Evolutionary conservation across 1,140 invertebrate genomes (phyloP).

Genomic region (Trypoxylus dichotomus): DNA sequence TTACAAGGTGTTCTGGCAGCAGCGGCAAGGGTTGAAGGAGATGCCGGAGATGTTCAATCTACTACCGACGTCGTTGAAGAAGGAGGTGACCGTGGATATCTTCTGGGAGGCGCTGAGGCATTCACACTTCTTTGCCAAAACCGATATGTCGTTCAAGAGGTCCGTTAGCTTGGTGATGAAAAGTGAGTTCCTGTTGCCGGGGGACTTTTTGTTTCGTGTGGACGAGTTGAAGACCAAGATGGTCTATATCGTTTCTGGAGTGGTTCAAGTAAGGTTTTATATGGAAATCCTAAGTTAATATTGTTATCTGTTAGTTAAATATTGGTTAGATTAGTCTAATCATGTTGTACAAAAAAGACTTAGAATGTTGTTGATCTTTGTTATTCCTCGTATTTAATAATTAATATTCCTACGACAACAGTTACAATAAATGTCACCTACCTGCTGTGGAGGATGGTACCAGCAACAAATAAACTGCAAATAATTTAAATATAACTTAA

Average conservation of each 20-base stretch:
- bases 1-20: slow-evolving; percentile 21
- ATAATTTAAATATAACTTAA: too few relatives aligned
- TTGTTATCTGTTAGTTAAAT: too few relatives aligned
- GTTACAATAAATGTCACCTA: too few relatives aligned
- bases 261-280: slow-evolving; percentile 50
- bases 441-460: too few relatives aligned
- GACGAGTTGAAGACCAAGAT: slow-evolving; percentile 55
- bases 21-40: neutral
- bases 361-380: too few relatives aligned
- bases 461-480: too few relatives aligned
- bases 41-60: slow-evolving; percentile 28
- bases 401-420: too few relatives aligned
- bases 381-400: too few relatives aligned
- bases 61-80: slow-evolving; percentile 26
- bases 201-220: slow-evolving; percentile 54
- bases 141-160: slow-evolving; percentile 31
- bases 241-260: slow-evolving; percentile 55
- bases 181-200: slow-evolving; percentile 55
- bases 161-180: slow-evolving; percentile 43
- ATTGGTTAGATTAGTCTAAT: too few relatives aligned
- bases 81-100: slow-evolving; percentile 32
- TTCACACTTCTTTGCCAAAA: slow-evolving; percentile 41
- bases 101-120: slow-evolving; percentile 37
- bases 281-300: too few relatives aligned
- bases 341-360: too few relatives aligned